phyloP scores from a whole-genome alignment of 1,140 invertebrate species.

The Platorchestia sp. region DNA sequence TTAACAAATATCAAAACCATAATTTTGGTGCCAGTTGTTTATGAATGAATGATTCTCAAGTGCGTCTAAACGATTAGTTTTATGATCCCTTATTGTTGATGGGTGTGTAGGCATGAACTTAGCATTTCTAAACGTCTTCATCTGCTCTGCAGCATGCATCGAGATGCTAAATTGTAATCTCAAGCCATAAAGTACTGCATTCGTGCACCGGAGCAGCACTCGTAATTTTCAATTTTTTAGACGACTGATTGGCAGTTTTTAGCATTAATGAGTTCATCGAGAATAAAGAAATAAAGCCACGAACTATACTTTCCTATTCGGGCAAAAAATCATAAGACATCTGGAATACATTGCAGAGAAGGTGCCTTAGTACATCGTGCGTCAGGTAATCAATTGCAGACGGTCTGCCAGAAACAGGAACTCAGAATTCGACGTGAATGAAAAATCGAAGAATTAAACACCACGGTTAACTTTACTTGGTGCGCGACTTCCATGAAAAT shows the following conservation, averaged over 20 bases:
- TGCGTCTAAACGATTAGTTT: no score
- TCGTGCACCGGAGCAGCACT: background rate
- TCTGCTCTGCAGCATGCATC: background rate
- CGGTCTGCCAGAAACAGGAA: no score
- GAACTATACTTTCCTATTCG: background rate
- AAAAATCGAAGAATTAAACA: no score
- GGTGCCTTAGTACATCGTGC: background rate
- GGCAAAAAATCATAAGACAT: background rate
- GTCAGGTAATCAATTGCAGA: no score
- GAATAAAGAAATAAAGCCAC: background rate
- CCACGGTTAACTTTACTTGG: background rate
- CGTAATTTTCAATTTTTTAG: background rate
- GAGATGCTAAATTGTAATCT: background rate
- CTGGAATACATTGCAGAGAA: background rate
- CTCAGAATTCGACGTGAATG: no score
- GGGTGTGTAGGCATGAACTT: no score
- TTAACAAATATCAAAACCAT: no score
- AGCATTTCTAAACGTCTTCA: no score
- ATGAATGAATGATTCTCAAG: no score
- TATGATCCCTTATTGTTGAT: no score
- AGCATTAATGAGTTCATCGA: background rate
- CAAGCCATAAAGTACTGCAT: background rate
- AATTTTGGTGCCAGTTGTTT: no score
- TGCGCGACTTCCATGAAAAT: background rate
- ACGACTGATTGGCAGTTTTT: background rate